phyloP scores from a whole-genome alignment of 1,140 invertebrate species.

The Drosophila nannoptera region DNA sequence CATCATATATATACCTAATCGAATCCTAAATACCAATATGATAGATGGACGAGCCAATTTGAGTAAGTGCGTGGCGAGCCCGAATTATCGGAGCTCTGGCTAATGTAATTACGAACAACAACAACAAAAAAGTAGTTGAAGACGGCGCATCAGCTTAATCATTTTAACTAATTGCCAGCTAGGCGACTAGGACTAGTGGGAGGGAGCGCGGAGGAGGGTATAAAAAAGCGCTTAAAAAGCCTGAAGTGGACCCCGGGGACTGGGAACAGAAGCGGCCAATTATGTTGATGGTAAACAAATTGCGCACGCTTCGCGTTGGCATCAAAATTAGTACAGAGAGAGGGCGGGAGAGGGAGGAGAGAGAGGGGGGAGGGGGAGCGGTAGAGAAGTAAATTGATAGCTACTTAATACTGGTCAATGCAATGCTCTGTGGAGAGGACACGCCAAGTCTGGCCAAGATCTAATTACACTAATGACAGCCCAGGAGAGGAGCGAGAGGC shows the following conservation, averaged over 20 bases:
- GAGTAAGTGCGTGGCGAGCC: constrained; percentile 65
- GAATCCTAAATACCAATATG: constrained; percentile 50
- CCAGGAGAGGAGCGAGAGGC: too few species aligned
- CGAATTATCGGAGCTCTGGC: constrained; percentile 65
- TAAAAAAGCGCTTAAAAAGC: constrained; percentile 71
- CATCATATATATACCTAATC: constrained; percentile 21
- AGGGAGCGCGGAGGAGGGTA: constrained; percentile 2
- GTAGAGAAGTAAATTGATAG: constrained; percentile 43
- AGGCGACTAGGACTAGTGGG: neutral
- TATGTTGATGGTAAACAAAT: constrained; percentile 79
- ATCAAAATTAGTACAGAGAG: constrained; percentile 64
- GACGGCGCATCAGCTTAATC: constrained; percentile 71
- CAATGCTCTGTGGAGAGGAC: constrained; percentile 42
- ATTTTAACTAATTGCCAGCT: constrained; percentile 75
- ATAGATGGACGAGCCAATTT: constrained; percentile 70
- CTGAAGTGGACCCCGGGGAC: constrained; percentile 67
- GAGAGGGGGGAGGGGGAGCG: constrained; percentile 15
- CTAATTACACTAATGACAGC: constrained; percentile 78
- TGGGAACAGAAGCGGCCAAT: constrained; percentile 57
- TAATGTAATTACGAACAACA: constrained; percentile 71
- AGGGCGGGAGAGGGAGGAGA: constrained; percentile 19
- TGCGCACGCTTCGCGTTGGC: constrained; percentile 71
- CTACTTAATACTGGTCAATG: constrained; percentile 18
- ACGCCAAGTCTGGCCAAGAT: constrained; percentile 66
- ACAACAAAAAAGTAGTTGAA: constrained; percentile 12